Base-by-base conservation (phyloP, 1,140 invertebrate species). In the Zaprionus gabonicus region DNA sequence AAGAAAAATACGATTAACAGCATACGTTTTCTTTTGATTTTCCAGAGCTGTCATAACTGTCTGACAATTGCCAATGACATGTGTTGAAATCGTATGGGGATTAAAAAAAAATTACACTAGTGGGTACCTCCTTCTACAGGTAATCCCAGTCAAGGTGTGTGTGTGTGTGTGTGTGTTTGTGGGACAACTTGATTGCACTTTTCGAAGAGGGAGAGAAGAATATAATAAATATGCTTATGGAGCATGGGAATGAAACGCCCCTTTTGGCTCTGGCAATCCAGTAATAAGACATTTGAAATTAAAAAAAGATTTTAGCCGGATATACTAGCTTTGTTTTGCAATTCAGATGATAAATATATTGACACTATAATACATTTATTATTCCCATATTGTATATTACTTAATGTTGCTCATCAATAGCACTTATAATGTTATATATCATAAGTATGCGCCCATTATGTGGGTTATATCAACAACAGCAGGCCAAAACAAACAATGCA, bases 61-160 rank as follows among this genome's bases (percentile, higher is more conserved):
- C 72, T 75, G 67, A 34, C 72, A 75, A 71, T 71, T 75, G 67
- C 59, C 31, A 58, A 70, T 70, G 72, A 75, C 72, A 75, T 75
- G 72, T 75, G 72, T 64, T 64, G 72, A 75, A 71, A 71, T 58
- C 28, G n/a, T 13, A 28, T 15, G 59, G 38, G 58, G 38, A 70
- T 64, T 34, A 46, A 7, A n/a, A 46, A 46, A 46, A 69, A 68
- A 28, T 10, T 58, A 17, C 12, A 20, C 51, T 20, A 27, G 17
- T 27, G 46, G 41, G 41, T 46, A 46, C 6, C n/a, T 17, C 41
- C 46, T 49, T 34, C 15, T 49, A 13, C 4, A 9, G 28, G 3
- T 17, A 41, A 59, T 59, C 2, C 12, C 56, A 36, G 27, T 7
- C 15, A 31, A 62, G 27, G 49, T 25, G 49, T 55, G 49, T 70